Percentiles rank a stretch among this genome's conserved stretches.
Evolutionary conservation across 2,113 vertebrate species (phyloP).

Genomic region (Hystrix cristata): DNA sequence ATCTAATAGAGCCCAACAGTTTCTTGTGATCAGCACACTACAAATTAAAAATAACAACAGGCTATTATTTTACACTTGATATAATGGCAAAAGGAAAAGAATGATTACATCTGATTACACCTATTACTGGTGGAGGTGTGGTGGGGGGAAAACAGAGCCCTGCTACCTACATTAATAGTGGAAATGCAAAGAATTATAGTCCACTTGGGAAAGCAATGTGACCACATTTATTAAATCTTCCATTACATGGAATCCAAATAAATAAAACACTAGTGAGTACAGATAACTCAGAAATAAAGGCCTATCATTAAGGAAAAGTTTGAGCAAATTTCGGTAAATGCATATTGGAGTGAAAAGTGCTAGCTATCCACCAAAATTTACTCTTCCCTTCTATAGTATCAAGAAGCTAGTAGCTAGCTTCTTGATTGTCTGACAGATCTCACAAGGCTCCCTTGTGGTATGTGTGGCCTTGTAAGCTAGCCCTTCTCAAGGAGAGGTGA

Average conservation of each 20-base stretch:
- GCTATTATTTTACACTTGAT: background rate
- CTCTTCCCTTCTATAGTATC: background rate
- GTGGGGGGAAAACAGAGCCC: background rate
- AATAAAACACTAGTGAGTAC: conserved; percentile 16
- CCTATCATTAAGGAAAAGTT: background rate
- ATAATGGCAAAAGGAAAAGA: background rate
- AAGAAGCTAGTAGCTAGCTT: background rate
- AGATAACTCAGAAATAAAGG: background rate
- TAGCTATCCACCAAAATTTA: background rate
- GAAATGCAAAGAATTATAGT: background rate
- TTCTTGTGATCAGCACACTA: background rate
- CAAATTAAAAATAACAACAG: background rate
- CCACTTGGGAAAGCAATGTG: background rate
- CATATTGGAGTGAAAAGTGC: background rate
- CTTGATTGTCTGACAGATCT: background rate
- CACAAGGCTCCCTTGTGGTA: background rate
- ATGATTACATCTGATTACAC: background rate
- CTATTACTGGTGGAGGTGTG: background rate
- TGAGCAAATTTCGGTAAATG: background rate
- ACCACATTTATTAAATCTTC: background rate
- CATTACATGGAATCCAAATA: background rate
- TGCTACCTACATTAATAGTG: background rate
- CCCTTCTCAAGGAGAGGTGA: background rate
- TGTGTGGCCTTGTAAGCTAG: background rate
- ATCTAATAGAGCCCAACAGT: background rate